Evolutionary conservation across 2,113 vertebrate genomes (phyloP).

Genomic region (Corythornis vintsioides): DNA sequence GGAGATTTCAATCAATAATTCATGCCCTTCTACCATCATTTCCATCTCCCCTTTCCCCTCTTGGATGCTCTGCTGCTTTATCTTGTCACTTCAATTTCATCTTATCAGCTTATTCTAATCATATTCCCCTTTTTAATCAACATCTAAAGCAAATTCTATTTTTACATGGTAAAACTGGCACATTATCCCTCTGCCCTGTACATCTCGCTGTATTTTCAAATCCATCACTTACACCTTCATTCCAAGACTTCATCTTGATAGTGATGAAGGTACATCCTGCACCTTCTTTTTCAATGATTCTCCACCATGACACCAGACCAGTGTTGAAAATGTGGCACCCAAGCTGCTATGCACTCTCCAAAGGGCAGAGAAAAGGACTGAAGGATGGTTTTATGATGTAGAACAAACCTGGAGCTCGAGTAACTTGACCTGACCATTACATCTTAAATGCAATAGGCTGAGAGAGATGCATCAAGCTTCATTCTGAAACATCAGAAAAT

Average conservation of each 20-base stretch:
- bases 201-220: background rate
- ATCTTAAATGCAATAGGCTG: background rate
- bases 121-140: background rate
- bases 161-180: background rate
- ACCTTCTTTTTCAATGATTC: background rate
- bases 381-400: background rate
- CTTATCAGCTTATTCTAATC: conserved; percentile 40
- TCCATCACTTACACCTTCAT: background rate
- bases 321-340: background rate
- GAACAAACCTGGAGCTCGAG: background rate
- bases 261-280: background rate
- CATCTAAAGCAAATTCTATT: background rate
- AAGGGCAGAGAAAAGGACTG: background rate
- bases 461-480: background rate
- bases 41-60: background rate
- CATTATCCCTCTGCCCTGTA: background rate
- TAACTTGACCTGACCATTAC: background rate
- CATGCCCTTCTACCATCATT: background rate
- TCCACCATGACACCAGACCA: accelerated
- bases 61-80: background rate
- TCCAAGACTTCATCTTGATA: background rate
- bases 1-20: conserved; percentile 42
- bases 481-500: background rate
- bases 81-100: conserved; percentile 34
- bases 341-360: background rate